These are phyloP conservation scores for Rhogogaster chlorosoma DNA, from an alignment of 2,888 invertebrate genomes.

Conservation along the genomic window DNA sequence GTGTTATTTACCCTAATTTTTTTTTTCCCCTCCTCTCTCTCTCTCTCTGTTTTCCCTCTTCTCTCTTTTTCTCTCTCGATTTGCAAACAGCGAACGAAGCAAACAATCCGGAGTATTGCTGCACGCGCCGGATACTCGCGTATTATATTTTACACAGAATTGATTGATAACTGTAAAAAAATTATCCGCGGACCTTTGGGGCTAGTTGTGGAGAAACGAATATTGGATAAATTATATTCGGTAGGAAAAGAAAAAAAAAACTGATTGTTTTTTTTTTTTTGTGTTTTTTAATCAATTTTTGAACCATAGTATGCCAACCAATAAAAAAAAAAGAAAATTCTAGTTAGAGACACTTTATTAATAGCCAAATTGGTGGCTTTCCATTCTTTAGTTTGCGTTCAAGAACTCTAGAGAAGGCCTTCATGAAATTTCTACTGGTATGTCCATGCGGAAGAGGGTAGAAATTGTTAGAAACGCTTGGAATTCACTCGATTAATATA, in stretches of 20 bases:
- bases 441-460: background rate
- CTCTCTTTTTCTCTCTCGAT: background rate
- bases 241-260: background rate
- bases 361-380: too few relatives aligned
- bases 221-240: background rate
- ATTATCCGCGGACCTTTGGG: background rate
- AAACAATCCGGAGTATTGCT: background rate
- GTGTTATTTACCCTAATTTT: background rate
- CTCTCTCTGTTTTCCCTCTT: background rate
- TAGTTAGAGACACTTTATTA: too few relatives aligned
- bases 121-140: background rate
- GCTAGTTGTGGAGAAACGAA: background rate
- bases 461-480: conserved; percentile 20
- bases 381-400: too few relatives aligned
- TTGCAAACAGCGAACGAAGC: background rate
- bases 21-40: too few relatives aligned
- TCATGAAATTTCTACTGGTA: background rate
- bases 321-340: too few relatives aligned
- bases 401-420: too few relatives aligned
- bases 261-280: background rate
- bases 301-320: too few relatives aligned
- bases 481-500: conserved; percentile 17
- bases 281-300: background rate
- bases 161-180: background rate
- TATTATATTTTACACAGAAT: background rate